These are phyloP conservation scores for Aquatica leii DNA, from an alignment of 2,888 invertebrate genomes.

Conservation along the genomic window DNA sequence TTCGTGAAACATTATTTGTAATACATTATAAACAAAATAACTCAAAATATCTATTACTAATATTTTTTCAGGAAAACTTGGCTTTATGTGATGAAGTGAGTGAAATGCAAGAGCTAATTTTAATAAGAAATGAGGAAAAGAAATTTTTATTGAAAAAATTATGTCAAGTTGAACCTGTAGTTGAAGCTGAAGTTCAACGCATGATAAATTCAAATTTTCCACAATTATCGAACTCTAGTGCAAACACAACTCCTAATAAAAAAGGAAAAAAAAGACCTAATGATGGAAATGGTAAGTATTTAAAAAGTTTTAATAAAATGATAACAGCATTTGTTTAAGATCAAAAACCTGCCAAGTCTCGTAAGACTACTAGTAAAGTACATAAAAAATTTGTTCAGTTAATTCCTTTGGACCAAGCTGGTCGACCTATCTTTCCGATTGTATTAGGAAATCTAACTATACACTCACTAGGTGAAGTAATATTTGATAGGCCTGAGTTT, in stretches of 20 bases:
- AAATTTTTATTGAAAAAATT: slow-evolving; percentile 81
- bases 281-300: slow-evolving; percentile 22
- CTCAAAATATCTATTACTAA: background rate
- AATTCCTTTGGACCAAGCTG: slow-evolving; percentile 71
- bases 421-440: slow-evolving; percentile 77
- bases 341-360: slow-evolving; percentile 41
- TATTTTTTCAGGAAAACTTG: slow-evolving; percentile 75
- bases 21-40: background rate
- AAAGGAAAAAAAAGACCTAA: slow-evolving; percentile 44
- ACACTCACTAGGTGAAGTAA: slow-evolving; percentile 79
- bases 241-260: slow-evolving; percentile 42
- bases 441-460: slow-evolving; percentile 74
- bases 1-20: slow-evolving; percentile 74
- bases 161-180: slow-evolving; percentile 69
- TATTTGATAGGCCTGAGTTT: slow-evolving; percentile 72
- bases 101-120: slow-evolving; percentile 81
- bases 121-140: slow-evolving; percentile 83
- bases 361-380: slow-evolving; percentile 49
- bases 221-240: slow-evolving; percentile 23
- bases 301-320: background rate
- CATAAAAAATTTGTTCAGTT: slow-evolving; percentile 65
- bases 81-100: slow-evolving; percentile 89
- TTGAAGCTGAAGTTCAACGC: slow-evolving; percentile 57
- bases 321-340: slow-evolving; percentile 26
- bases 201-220: slow-evolving; percentile 51